Conservation (phyloP, 1,140 invertebrate genomes). For the Leguminivora glycinivorella region DNA sequence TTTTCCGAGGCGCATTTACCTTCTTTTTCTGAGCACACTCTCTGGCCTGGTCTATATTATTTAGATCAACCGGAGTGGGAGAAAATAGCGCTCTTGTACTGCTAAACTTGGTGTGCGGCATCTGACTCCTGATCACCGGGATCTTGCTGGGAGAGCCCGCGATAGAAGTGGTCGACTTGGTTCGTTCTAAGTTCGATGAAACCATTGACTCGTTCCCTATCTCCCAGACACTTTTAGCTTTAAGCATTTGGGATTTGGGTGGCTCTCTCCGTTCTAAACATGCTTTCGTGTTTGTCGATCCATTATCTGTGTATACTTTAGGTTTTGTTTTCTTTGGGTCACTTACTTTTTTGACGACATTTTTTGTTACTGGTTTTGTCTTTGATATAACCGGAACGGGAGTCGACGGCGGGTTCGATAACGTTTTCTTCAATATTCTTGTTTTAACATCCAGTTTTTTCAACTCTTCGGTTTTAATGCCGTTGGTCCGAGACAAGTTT, state of each 20-base stretch:
- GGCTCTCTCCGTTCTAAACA: conserved; percentile 52
- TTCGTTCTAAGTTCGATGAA: conserved; percentile 67
- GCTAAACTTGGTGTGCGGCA: conserved; percentile 72
- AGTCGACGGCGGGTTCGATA: conserved; percentile 75
- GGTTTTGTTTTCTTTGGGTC: conserved; percentile 69
- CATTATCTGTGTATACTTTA: conserved; percentile 55
- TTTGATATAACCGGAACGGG: conserved; percentile 68
- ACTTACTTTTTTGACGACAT: conserved; percentile 64
- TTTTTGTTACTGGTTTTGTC: conserved; percentile 61
- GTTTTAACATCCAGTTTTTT: conserved; percentile 77
- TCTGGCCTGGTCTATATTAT: conserved; percentile 76
- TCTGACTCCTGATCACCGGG: conserved; percentile 78
- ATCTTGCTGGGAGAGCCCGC: conserved; percentile 80
- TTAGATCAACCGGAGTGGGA: conserved; percentile 79
- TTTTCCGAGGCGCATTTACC: conserved; percentile 56
- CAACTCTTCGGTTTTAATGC: conserved; percentile 68
- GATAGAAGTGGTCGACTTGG: conserved; percentile 77
- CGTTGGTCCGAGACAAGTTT: conserved; percentile 53
- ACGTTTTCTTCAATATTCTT: conserved; percentile 76
- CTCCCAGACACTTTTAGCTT: conserved; percentile 80
- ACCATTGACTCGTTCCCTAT: conserved; percentile 68
- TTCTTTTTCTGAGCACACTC: conserved; percentile 78
- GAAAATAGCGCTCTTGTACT: conserved; percentile 76
- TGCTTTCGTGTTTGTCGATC: conserved; percentile 47
- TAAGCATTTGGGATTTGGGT: conserved; percentile 73